Percentiles rank a stretch among this genome's conserved stretches.
These are phyloP conservation scores for Tamandua tetradactyla DNA, from an alignment of 2,797 vertebrate species.

Conservation along the genomic window DNA sequence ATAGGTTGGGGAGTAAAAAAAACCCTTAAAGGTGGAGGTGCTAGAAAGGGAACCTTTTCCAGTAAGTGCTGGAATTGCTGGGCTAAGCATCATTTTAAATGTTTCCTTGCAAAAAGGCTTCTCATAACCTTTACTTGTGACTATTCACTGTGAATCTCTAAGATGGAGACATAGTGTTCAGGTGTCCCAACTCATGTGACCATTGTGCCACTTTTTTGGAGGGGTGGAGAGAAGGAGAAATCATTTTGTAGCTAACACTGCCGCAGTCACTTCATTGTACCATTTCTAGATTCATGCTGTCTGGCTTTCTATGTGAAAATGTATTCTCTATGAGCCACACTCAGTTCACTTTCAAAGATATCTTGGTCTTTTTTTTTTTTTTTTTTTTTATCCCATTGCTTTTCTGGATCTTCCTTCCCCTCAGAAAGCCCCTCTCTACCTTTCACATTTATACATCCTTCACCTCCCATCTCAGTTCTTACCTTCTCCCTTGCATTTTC, in stretches of 20 bases:
- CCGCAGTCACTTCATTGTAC: neutral
- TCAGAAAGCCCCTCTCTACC: neutral
- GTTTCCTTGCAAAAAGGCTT: constrained; percentile 30
- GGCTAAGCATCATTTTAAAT: neutral
- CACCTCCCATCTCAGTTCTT: neutral
- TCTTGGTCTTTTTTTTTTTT: neutral
- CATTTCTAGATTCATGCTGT: neutral
- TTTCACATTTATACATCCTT: neutral
- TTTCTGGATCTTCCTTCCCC: neutral
- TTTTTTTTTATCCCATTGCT: neutral
- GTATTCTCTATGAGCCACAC: neutral
- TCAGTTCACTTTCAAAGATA: neutral
- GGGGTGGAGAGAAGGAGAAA: too few species aligned
- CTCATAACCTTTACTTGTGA: neutral
- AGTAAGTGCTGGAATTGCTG: neutral
- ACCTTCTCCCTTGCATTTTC: neutral
- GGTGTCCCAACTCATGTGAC: neutral
- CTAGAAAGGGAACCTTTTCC: neutral
- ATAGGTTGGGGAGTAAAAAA: neutral
- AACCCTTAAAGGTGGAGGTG: neutral
- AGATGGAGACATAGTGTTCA: neutral
- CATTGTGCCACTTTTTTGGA: neutral
- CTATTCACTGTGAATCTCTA: neutral
- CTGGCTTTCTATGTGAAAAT: neutral
- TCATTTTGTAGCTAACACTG: neutral